Evolutionary conservation across 2,888 invertebrate genomes (phyloP), one percentile per base, ranked within the genome.

Genomic region (Drosophila villosipedis): DNA sequence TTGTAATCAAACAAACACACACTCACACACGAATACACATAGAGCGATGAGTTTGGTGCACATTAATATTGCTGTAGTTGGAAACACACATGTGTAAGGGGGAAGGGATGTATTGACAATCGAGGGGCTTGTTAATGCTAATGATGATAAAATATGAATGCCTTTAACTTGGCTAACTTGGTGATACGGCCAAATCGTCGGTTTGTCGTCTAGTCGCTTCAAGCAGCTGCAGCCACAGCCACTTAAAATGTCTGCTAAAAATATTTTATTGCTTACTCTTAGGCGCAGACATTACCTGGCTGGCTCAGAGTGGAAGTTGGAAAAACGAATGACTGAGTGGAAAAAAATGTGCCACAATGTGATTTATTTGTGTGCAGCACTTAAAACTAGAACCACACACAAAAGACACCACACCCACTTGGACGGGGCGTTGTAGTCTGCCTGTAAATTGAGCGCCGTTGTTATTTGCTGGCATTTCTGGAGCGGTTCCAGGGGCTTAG

Each of bases 291-390:
- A 74, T 71, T 87, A 81, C 65, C 78, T 83, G 82, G 61, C 55
- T 43, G 53, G 25, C 25, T 43, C 55, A 14, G 25, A 28, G 19
- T 19, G 54, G 22, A 25, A 47, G 47, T 37, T 25, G 39, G 49
- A 39, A 50, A 50, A 50, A 63, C 55, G 14, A 63, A 31, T 25
- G 60, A 30, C 30, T 30, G 16, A 30, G n/a, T n/a, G 47, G 55
- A 58, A 60, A 68, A 71, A 70, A 71, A 67, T 60, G 68, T 69
- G 68, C 72, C 63, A 69, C 80, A 82, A 72, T 80, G 87, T 88
- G 87, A 88, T 88, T 88, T 88, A 88, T 86, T 78, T 76, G 74
- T 71, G 78, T 79, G 72, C 80, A 80, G 81, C 87, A 88, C 91
- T 88, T 88, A 88, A 89, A 89, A 84, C 87, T 84, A 86, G 89